Percentiles rank a stretch among this genome's conserved stretches.
Conservation (phyloP, 2,888 invertebrate genomes). For the Scelioninae gen. 2 region DNA sequence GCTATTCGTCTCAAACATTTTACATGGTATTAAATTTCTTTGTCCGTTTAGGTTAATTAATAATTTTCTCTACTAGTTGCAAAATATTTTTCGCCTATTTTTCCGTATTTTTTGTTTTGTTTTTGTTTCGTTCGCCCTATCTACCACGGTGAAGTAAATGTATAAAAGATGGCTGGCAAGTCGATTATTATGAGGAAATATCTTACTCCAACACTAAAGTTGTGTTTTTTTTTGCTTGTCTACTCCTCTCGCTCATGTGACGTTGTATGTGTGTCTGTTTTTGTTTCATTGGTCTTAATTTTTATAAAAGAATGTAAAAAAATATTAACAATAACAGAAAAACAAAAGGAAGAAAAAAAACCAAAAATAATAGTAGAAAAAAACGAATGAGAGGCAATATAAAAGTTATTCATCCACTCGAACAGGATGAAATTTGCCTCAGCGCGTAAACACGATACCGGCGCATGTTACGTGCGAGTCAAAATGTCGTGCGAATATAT, state of each 20-base stretch:
- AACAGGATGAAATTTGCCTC: background rate
- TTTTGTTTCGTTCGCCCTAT: conserved; percentile 71
- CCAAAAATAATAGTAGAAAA: conserved; percentile 10
- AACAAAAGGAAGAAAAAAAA: conserved; percentile 10
- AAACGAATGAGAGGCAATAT: conserved; percentile 11
- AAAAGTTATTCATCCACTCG: conserved; percentile 24
- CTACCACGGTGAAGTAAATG: conserved; percentile 73
- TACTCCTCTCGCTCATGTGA: conserved; percentile 18
- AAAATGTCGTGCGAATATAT: conserved; percentile 19
- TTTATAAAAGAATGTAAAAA: conserved; percentile 32
- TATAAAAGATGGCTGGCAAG: conserved; percentile 76
- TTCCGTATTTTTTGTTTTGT: conserved; percentile 15
- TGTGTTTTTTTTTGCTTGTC: conserved; percentile 28
- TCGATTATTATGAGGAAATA: conserved; percentile 74
- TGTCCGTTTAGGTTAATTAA: conserved; percentile 16
- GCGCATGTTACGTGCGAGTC: conserved; percentile 27
- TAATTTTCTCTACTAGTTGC: conserved; percentile 72
- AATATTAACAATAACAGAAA: conserved; percentile 36
- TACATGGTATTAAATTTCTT: conserved; percentile 16
- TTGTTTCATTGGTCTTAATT: conserved; percentile 41
- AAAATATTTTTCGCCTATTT: conserved; percentile 71
- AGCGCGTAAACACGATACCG: conserved; percentile 25
- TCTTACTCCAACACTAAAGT: conserved; percentile 67
- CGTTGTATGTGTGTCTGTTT: conserved; percentile 21
- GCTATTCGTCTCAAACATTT: conserved; percentile 35